Evolutionary conservation across 2,888 invertebrate genomes (phyloP).

Genomic region (Diploptera punctata): DNA sequence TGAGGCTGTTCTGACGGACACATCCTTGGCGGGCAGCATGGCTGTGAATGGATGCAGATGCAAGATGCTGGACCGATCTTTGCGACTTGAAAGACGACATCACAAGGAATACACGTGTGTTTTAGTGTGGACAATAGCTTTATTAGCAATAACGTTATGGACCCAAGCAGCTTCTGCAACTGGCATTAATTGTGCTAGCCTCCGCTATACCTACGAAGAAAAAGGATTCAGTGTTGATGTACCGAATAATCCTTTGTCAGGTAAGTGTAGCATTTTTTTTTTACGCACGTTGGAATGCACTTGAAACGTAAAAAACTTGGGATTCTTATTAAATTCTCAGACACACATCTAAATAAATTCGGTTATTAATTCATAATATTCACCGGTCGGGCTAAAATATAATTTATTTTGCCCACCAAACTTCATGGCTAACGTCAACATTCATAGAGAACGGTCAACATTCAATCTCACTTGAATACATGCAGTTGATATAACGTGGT

Average conservation of each 20-base stretch:
- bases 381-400: no score
- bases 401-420: neutral
- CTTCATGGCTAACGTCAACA: no score
- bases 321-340: no score
- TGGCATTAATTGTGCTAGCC: constrained; percentile 45
- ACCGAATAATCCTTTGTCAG: constrained; percentile 36
- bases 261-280: neutral
- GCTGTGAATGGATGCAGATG: constrained; percentile 26
- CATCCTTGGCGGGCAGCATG: constrained; percentile 19
- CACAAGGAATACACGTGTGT: constrained; percentile 13
- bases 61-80: constrained; percentile 4
- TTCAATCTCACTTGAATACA: no score
- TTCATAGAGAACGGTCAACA: no score
- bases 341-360: no score
- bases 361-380: no score
- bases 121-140: constrained; percentile 27
- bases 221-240: constrained; percentile 32
- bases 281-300: no score
- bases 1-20: neutral
- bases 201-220: constrained; percentile 35
- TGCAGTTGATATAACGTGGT: no score
- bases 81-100: constrained; percentile 6
- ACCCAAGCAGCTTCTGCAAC: constrained; percentile 35
- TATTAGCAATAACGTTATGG: constrained; percentile 24
- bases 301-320: no score